Evolutionary conservation across 2,797 vertebrate species (phyloP).

Genomic region (Xiphophorus birchmanni): DNA sequence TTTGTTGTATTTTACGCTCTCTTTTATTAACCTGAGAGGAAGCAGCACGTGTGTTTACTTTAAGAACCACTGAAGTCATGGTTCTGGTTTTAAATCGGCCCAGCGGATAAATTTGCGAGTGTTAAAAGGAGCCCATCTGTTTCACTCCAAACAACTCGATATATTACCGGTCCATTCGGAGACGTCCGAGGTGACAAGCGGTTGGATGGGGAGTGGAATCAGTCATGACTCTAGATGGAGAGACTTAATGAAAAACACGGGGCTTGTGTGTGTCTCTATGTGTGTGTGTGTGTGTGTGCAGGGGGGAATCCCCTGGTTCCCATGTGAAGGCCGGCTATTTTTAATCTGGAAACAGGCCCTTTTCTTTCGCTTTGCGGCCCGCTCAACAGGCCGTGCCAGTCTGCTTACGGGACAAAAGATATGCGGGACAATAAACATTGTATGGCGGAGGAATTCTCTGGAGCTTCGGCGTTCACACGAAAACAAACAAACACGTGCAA

Average conservation of each 20-base stretch:
- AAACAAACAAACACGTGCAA: conserved; percentile 26
- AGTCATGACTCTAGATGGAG: conserved; percentile 43
- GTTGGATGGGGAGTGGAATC: conserved; percentile 19
- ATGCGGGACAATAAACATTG: conserved; percentile 42
- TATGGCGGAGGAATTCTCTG: conserved; percentile 43
- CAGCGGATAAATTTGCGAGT: not conserved
- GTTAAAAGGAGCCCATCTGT: conserved; percentile 4
- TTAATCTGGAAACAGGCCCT: conserved; percentile 66
- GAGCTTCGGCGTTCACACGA: conserved; percentile 24
- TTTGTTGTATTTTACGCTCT: no score
- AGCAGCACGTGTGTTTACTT: not conserved
- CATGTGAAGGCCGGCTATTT: conserved; percentile 72
- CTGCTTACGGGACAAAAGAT: conserved; percentile 54
- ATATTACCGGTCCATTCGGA: not conserved
- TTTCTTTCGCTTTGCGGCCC: conserved; percentile 29
- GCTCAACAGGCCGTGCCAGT: conserved; percentile 36
- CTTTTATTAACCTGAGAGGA: not conserved
- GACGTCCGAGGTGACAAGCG: conserved; percentile 22
- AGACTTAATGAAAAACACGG: conserved; percentile 46
- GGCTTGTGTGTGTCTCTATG: conserved; percentile 19
- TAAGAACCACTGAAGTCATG: not conserved
- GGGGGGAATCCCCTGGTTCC: conserved; percentile 66
- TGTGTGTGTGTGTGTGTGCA: conserved; percentile 27
- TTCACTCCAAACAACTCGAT: not conserved
- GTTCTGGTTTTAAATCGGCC: not conserved